Conservation (phyloP, 1,140 invertebrate genomes). For the Drosophila repletoides region DNA sequence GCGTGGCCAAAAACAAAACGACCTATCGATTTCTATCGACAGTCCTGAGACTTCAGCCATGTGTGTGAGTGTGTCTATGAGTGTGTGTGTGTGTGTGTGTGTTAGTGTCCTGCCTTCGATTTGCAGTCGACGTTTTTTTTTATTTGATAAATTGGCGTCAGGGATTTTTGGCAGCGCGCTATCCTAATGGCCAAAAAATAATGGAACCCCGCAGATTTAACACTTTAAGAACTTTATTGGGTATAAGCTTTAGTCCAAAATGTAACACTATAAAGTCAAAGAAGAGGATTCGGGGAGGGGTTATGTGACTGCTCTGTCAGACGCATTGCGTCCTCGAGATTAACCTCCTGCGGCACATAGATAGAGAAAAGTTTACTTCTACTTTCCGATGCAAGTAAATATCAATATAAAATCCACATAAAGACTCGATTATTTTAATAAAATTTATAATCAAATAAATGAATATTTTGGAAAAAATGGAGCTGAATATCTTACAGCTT, state of each 20-base stretch:
- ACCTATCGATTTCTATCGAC: slow-evolving; percentile 63
- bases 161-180: slow-evolving; percentile 26
- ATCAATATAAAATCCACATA: no score
- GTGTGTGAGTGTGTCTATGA: slow-evolving; percentile 4
- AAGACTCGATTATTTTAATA: neutral
- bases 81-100: slow-evolving; percentile 14
- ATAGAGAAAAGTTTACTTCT: no score
- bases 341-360: no score
- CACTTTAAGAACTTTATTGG: neutral
- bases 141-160: slow-evolving; percentile 47
- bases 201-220: neutral
- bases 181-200: neutral
- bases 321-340: no score
- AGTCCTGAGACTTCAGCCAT: slow-evolving; percentile 7
- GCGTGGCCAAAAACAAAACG: slow-evolving; percentile 55
- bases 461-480: neutral
- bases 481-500: no score
- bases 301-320: no score
- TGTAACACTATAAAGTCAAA: no score
- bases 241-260: no score
- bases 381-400: no score
- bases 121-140: slow-evolving; percentile 25
- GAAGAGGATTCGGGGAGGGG: no score
- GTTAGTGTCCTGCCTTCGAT: slow-evolving; percentile 23
- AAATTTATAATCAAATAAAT: neutral